Evolutionary conservation across 2,113 vertebrate species (phyloP).

Genomic region (Vanacampus margaritifer): DNA sequence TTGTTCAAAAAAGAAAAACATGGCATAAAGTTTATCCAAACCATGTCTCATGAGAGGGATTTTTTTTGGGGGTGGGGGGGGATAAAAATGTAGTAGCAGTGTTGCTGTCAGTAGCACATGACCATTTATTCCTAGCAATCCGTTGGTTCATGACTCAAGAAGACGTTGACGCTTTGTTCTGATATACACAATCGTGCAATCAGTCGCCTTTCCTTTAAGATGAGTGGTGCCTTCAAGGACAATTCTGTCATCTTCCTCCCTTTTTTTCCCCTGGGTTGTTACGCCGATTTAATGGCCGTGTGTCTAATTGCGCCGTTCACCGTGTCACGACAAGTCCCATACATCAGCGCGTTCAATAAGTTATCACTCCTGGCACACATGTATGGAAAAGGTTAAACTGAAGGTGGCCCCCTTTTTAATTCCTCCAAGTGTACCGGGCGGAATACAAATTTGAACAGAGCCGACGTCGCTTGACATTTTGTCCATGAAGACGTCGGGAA

Average conservation of each 20-base stretch:
- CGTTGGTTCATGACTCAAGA: background rate
- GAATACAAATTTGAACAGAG: slow-evolving; percentile 18
- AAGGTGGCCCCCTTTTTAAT: slow-evolving; percentile 20
- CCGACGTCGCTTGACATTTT: background rate
- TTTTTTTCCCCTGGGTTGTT: background rate
- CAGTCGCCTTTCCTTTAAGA: background rate
- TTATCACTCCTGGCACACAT: slow-evolving; percentile 18
- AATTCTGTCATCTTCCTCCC: background rate
- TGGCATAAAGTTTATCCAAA: too few relatives aligned
- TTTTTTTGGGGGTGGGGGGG: too few relatives aligned
- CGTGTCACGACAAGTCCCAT: slow-evolving; percentile 3
- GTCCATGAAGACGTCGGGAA: background rate
- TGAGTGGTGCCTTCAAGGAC: background rate
- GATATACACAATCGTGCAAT: background rate
- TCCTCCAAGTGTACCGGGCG: slow-evolving; percentile 10
- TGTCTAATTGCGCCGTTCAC: slow-evolving; percentile 17
- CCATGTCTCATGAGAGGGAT: too few relatives aligned
- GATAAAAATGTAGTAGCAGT: too few relatives aligned
- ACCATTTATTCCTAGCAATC: background rate
- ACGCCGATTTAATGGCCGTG: slow-evolving; percentile 26
- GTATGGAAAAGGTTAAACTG: slow-evolving; percentile 34
- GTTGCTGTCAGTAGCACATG: background rate
- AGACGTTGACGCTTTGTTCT: background rate
- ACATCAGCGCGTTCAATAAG: slow-evolving; percentile 27
- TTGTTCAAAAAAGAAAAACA: too few relatives aligned